These are phyloP conservation scores for Coenobita brevimanus DNA, from an alignment of 1,140 invertebrate genomes.

Conservation along the genomic window DNA sequence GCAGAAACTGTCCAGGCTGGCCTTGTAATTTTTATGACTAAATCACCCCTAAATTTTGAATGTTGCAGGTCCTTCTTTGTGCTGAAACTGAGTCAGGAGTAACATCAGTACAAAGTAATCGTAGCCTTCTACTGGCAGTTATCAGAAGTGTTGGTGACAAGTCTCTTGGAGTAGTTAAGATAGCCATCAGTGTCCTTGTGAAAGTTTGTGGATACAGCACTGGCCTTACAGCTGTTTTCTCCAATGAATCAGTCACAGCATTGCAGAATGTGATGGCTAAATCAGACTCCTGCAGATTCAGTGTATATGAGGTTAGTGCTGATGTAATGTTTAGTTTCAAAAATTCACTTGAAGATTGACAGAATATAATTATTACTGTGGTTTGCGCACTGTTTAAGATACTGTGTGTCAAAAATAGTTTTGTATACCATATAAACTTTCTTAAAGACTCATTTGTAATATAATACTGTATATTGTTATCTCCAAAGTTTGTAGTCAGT, in stretches of 20 bases:
- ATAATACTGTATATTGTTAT: no score
- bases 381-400: neutral
- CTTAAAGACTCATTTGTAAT: no score
- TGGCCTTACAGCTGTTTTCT: constrained; percentile 17
- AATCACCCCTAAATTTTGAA: neutral
- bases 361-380: neutral
- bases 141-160: constrained; percentile 23
- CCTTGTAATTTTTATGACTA: no score
- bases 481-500: constrained; percentile 26
- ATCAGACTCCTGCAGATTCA: constrained; percentile 15
- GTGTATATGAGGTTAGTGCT: constrained; percentile 41
- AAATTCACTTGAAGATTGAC: no score
- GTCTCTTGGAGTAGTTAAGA: constrained; percentile 38
- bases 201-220: neutral
- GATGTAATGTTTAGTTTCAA: no score
- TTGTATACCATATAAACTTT: neutral
- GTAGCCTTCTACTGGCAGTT: neutral
- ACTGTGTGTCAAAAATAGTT: neutral
- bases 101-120: neutral
- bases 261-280: constrained; percentile 34
- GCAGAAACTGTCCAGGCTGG: no score
- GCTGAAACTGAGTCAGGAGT: constrained; percentile 18
- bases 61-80: constrained; percentile 13
- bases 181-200: neutral
- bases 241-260: neutral